Percentiles rank a stretch among this genome's conserved stretches.
Conservation (phyloP, 2,888 invertebrate species). For the Agriopis marginaria region DNA sequence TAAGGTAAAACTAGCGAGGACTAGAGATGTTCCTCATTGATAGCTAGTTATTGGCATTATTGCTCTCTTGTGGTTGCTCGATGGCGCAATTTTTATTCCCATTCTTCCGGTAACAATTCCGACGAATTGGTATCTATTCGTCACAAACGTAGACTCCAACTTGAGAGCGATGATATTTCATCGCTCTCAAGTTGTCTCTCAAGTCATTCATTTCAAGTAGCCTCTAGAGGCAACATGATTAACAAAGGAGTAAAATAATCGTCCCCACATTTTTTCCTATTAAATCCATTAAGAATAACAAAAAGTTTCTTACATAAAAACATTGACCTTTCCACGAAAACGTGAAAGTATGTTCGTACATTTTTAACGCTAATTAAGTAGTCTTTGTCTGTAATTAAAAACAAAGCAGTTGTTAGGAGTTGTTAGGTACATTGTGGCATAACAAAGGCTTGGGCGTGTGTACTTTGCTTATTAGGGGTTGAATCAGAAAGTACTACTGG, state of each 20-base stretch:
- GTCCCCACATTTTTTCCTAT: neutral
- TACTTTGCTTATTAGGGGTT: conserved; percentile 28
- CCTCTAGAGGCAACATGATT: neutral
- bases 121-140: neutral
- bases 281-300: neutral
- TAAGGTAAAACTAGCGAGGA: too few relatives aligned
- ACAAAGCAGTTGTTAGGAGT: conserved; percentile 48
- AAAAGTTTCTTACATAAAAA: conserved; percentile 7
- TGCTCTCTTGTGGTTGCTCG: neutral
- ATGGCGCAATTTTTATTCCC: neutral
- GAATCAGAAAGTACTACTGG: conserved; percentile 11
- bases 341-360: conserved; percentile 37
- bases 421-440: conserved; percentile 47
- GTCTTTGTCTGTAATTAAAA: conserved; percentile 55
- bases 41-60: neutral
- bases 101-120: neutral
- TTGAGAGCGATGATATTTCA: neutral
- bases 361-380: conserved; percentile 49
- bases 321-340: conserved; percentile 22
- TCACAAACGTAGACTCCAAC: neutral
- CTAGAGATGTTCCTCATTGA: too few relatives aligned
- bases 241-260: neutral
- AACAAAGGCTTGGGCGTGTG: conserved; percentile 42
- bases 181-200: too few relatives aligned
- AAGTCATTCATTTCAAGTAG: neutral